Evolutionary conservation across 2,797 vertebrate species (phyloP), one percentile per base, ranked within the genome.

Genomic region (Gorsachius magnificus): DNA sequence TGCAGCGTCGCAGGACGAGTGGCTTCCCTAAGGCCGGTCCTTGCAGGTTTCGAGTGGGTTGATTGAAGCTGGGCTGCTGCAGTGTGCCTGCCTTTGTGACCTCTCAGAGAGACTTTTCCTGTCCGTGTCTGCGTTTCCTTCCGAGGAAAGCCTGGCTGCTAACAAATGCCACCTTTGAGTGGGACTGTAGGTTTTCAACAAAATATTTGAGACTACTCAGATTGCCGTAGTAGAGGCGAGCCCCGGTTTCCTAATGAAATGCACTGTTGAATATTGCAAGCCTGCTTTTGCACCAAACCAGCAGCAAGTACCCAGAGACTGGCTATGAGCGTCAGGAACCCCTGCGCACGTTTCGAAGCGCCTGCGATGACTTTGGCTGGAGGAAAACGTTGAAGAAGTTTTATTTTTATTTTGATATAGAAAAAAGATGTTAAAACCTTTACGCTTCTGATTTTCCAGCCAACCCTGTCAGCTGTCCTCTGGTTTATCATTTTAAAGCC

Each of bases 401-500:
- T 61, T 15, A 0, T 28, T 68, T 89, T 28, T 36, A 17, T 78
- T 86, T 58, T 21, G 25, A 5, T n/a, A 8, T 6, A n/a, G 48
- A 38, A 56, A 63, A 71, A 71, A 12, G 1, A 6, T 18, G 21
- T 58, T 4, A 28, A 64, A 72, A 28, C 45, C 4, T 56, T 35
- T 1, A 0, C 4, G 1, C 41, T 17, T 56, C 18, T 64, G 33
- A 5, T 53, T 84, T 64, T 41, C 54, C 66, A 79, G 69, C 29
- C 43, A 29, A n/a, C 35, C n/a, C 53, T 10, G 0, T 38, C 56
- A 9, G 58, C n/a, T 58, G 5, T 57, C 25, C 36, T 63, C 29
- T 33, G 0, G 24, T 4, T n/a, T 26, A 0, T 16, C 1, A 6
- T 13, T 31, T 4, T 26, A 21, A 22, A 78, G 57, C 41, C 33